These are phyloP conservation scores for Crocidura indochinensis DNA, from an alignment of 2,797 vertebrate species.

Conservation along the genomic window DNA sequence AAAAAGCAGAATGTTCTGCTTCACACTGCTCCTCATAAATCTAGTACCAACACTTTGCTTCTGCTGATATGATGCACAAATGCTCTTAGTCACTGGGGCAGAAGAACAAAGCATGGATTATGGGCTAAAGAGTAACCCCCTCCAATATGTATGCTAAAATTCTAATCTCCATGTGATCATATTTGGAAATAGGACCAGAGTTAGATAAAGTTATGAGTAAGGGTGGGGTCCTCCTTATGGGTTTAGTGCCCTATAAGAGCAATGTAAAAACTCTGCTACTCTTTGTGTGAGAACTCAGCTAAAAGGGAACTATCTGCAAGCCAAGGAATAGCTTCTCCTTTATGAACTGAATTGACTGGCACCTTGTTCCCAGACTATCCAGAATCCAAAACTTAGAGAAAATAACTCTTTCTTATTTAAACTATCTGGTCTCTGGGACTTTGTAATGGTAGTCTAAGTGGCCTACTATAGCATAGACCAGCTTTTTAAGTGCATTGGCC, in stretches of 20 bases:
- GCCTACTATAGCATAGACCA: neutral
- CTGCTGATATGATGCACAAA: neutral
- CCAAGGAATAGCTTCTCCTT: neutral
- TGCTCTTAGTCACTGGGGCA: neutral
- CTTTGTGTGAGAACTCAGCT: too few species aligned
- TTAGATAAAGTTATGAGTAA: too few species aligned
- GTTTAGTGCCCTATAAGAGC: too few species aligned
- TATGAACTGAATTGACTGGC: neutral
- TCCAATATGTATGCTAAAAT: neutral
- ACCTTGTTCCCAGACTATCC: neutral
- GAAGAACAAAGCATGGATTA: neutral
- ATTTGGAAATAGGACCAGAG: too few species aligned
- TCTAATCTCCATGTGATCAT: neutral
- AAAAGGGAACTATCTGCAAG: neutral
- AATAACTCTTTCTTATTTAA: neutral
- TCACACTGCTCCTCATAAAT: neutral
- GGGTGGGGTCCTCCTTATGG: too few species aligned
- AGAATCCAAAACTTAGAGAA: constrained; percentile 1
- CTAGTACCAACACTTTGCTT: constrained; percentile 11
- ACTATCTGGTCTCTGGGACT: neutral
- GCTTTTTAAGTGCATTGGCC: neutral
- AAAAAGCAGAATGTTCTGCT: neutral
- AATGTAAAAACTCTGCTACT: too few species aligned
- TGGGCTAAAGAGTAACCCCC: neutral
- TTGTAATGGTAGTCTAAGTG: neutral